These are phyloP conservation scores for Bombus waltoni DNA, from an alignment of 1,140 invertebrate species.

Conservation along the genomic window DNA sequence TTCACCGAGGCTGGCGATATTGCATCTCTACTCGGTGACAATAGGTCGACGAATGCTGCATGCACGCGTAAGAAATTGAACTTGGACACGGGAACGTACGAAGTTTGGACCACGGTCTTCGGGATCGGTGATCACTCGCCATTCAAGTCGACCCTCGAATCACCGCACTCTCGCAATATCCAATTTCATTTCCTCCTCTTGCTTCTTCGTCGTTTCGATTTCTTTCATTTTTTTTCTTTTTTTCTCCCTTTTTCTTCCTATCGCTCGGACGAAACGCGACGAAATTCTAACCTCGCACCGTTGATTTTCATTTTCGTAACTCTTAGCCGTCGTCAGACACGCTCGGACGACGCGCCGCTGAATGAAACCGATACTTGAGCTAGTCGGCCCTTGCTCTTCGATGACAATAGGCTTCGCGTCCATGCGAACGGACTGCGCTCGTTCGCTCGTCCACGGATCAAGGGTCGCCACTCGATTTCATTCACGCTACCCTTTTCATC, in stretches of 20 bases:
- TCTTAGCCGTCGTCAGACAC: background rate
- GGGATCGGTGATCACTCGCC: conserved; percentile 13
- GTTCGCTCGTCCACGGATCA: no score
- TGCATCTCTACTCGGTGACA: background rate
- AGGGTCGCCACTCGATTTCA: no score
- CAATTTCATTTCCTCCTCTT: background rate
- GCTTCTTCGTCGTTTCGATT: background rate
- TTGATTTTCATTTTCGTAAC: conserved; percentile 25
- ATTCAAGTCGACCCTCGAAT: conserved; percentile 10
- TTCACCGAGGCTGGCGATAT: background rate
- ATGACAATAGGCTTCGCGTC: no score
- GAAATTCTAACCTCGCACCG: background rate
- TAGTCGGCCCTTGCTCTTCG: no score
- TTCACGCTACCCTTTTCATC: no score
- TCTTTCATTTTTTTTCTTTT: background rate
- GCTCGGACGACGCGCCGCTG: background rate
- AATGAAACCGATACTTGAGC: no score
- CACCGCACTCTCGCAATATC: background rate
- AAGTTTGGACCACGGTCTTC: background rate
- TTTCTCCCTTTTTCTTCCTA: background rate
- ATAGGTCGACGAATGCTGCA: background rate
- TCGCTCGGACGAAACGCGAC: background rate
- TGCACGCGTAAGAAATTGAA: conserved; percentile 1
- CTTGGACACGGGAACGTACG: background rate
- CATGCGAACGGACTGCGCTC: no score